Base-by-base conservation (phyloP, 2,113 vertebrate species). In the Falco punctatus region DNA sequence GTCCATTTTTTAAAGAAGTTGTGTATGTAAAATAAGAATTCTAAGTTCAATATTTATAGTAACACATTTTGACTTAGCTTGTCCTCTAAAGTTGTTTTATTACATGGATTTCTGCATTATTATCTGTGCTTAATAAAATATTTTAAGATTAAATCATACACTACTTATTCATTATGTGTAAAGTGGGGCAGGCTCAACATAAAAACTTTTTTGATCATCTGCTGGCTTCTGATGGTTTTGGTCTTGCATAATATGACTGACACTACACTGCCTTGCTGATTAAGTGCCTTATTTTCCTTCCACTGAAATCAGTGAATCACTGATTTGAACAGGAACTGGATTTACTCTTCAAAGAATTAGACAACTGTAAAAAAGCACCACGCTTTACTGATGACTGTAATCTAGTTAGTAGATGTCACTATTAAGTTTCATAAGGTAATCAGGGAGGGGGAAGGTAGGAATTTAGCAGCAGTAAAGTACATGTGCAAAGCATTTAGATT, bases 31-130 rank as follows among this genome's bases (percentile, higher is more conserved):
- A 96, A 97, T 97, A 97, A 98, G 96, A 97, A 97, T 98, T 98
- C 94, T 97, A 98, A 97, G 98, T 99, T 98, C 98, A 99, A 99
- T 99, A 99, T 98, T 98, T 98, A 98, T 98, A 98, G 92, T 88
- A 96, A 93, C 84, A 73, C 58, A 95, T 94, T 97, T 97, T 93
- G 94, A 97, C 92, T 74, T 96, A 89, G 97, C 96, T 91, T 96
- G 97, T 96, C 92, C 81, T 97, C 83, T 84, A 2, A 96, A 88
- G 57, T 87, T 95, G 79, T 98, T 96, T 96, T 95, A 94, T 89
- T 77, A 96, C 82, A 83, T 77, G 85, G 83, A 94, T 95, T 97
- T 92, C 97, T 91, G 87, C 97, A 88, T 95, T 97, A 96, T 97
- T 88, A 92, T 83, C 94, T 94, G 54, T 91, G 95, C 96, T 97